Conservation (phyloP, 2,113 vertebrate species). For the Petrocephalus zakoni region DNA sequence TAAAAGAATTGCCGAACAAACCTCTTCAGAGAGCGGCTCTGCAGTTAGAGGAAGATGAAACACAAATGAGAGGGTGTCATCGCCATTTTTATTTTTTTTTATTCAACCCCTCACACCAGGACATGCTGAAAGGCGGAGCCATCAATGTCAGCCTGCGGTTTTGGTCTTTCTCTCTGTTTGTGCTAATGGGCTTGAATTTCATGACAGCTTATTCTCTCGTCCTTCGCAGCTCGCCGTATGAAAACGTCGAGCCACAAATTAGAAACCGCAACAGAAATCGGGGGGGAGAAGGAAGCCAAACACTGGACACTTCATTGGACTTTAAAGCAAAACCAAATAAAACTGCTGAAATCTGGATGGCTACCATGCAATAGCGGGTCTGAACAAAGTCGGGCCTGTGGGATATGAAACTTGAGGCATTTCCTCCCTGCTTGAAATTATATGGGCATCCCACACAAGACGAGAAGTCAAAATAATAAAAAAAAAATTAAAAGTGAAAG, state of each 20-base stretch:
- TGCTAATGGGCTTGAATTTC: constrained; percentile 12
- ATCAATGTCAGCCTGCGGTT: not conserved
- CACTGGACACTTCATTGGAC: not conserved
- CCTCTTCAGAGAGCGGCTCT: not conserved
- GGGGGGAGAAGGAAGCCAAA: not conserved
- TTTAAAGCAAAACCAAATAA: not conserved
- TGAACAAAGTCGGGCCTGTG: no score
- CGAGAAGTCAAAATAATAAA: not conserved
- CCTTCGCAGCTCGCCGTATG: not conserved
- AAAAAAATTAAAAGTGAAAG: not conserved
- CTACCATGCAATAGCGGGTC: constrained; percentile 5
- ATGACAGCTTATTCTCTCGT: constrained; percentile 5
- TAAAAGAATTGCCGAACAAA: not conserved
- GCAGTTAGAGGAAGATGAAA: not conserved
- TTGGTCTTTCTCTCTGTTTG: not conserved
- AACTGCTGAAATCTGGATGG: not conserved
- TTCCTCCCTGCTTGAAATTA: not conserved
- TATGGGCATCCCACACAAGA: not conserved
- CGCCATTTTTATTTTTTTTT: not conserved
- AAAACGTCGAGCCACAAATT: constrained; percentile 11
- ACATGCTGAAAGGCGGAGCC: not conserved
- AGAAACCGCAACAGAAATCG: not conserved
- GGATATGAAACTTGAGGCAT: not conserved
- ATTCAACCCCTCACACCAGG: not conserved
- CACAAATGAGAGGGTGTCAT: not conserved